phyloP scores from a whole-genome alignment of 2,113 vertebrate genomes.

The Salvelinus alpinus region DNA sequence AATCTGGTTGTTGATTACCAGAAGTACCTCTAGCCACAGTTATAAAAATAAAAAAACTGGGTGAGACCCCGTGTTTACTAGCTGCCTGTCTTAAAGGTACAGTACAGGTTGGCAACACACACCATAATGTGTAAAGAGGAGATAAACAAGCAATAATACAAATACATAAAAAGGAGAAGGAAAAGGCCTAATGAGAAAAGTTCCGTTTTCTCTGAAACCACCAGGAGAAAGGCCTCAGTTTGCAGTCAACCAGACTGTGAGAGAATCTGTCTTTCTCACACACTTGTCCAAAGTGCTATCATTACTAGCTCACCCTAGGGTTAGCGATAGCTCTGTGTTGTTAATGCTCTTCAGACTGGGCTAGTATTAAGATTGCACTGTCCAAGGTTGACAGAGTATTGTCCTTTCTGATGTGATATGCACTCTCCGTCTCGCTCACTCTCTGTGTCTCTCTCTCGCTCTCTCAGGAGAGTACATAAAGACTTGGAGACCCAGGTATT shows the following conservation, averaged over 20 bases:
- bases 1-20: slow-evolving; percentile 30
- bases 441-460: slow-evolving; percentile 8
- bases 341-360: background rate
- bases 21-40: slow-evolving; percentile 22
- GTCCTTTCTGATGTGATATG: background rate
- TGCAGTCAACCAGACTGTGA: slow-evolving; percentile 9
- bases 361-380: background rate
- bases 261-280: background rate
- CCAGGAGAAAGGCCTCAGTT: slow-evolving; percentile 8
- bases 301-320: background rate
- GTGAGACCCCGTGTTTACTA: slow-evolving; percentile 14
- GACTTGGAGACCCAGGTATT: slow-evolving; percentile 96
- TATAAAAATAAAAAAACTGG: slow-evolving; percentile 14
- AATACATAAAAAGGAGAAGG: slow-evolving; percentile 15
- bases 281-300: background rate
- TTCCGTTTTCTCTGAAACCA: slow-evolving; percentile 9
- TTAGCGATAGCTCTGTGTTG: background rate
- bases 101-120: background rate
- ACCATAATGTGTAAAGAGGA: background rate
- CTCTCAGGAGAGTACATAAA: slow-evolving; percentile 95
- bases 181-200: background rate
- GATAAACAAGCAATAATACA: background rate
- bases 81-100: slow-evolving; percentile 8
- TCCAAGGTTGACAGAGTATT: background rate
- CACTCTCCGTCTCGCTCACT: background rate